phyloP scores from a whole-genome alignment of 2,113 vertebrate species.

The Phainopepla nitens region DNA sequence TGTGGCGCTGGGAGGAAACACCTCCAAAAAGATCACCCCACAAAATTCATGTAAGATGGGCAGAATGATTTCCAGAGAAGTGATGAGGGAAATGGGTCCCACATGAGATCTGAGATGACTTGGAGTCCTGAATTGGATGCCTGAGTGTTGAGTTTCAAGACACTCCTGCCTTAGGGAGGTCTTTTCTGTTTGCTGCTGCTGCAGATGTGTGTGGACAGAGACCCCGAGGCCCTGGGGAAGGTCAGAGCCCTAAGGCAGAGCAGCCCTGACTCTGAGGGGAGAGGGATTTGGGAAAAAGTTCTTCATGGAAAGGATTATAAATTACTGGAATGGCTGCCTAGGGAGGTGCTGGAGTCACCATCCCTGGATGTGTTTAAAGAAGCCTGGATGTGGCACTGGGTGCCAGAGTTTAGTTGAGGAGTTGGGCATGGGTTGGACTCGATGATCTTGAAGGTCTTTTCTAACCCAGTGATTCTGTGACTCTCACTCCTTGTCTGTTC shows the following conservation, averaged over 20 bases:
- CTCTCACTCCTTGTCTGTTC: not conserved
- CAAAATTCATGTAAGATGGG: not conserved
- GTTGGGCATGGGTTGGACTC: too few species aligned
- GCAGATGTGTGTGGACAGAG: not conserved
- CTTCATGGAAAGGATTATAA: too few species aligned
- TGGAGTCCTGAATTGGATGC: not conserved
- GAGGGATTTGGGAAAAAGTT: not conserved
- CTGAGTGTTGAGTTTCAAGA: not conserved
- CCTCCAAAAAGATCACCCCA: not conserved
- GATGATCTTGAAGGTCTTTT: too few species aligned
- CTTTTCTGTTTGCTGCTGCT: not conserved
- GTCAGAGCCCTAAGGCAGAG: not conserved
- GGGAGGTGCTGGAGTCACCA: too few species aligned
- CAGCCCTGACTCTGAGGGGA: not conserved
- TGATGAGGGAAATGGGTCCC: not conserved
- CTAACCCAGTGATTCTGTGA: not conserved
- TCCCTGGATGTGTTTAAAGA: too few species aligned
- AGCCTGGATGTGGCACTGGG: too few species aligned
- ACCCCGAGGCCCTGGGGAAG: not conserved
- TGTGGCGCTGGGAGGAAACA: not conserved
- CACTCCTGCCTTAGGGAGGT: not conserved
- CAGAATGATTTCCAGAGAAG: not conserved
- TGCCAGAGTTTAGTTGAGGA: too few species aligned
- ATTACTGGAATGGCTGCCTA: too few species aligned
- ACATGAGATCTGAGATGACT: not conserved